Evolutionary conservation across 2,888 invertebrate species (phyloP).

Genomic region (Trachelus iudaicus): DNA sequence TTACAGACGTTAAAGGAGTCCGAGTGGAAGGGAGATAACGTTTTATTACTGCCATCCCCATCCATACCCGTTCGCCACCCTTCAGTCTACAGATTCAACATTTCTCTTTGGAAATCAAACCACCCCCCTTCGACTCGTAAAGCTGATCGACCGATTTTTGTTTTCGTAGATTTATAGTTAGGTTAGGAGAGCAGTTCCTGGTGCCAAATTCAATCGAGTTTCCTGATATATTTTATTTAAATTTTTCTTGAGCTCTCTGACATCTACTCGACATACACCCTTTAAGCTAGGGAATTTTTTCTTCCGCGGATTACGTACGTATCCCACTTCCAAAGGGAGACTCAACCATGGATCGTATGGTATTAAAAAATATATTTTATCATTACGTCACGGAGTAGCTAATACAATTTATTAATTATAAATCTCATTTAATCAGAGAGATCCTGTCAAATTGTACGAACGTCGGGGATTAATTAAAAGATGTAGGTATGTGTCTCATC

Average conservation of each 20-base stretch:
- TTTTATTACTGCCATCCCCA: conserved; percentile 35
- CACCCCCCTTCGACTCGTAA: not conserved
- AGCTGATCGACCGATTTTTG: not conserved
- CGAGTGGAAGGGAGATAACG: conserved; percentile 60
- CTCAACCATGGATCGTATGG: too few species aligned
- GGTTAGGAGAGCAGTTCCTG: too few species aligned
- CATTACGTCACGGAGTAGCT: not conserved
- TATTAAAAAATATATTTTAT: too few species aligned
- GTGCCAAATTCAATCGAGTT: not conserved
- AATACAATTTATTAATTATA: not conserved
- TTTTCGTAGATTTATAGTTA: not conserved
- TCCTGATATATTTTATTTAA: not conserved
- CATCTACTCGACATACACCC: too few species aligned
- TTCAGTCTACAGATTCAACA: not conserved
- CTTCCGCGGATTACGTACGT: not conserved
- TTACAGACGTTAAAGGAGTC: conserved; percentile 58
- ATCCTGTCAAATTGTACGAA: not conserved
- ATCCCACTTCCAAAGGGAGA: too few species aligned
- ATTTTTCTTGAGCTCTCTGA: not conserved
- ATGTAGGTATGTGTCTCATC: not conserved
- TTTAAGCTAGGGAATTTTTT: not conserved
- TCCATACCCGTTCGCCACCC: not conserved
- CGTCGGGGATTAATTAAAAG: not conserved
- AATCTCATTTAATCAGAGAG: too few species aligned
- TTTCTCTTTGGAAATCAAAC: not conserved